Conservation (phyloP, 2,888 invertebrate species). For the Lithophane semibrunnea region DNA sequence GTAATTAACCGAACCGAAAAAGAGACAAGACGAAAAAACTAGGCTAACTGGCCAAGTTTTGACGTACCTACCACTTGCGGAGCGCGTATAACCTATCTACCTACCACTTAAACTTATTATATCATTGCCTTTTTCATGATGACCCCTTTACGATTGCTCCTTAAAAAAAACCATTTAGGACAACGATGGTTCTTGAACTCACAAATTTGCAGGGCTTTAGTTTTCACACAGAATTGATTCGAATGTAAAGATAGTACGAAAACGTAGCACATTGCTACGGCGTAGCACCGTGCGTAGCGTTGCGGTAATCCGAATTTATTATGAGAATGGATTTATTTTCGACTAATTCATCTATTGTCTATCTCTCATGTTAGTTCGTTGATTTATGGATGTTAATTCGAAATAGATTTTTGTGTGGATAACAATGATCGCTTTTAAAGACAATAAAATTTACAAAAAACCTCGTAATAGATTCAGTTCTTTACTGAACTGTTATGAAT, state of each 20-base stretch:
- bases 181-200: not conserved
- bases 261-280: conserved; percentile 24
- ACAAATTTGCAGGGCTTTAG: not conserved
- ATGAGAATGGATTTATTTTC: not conserved
- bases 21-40: no score
- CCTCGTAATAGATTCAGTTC: no score
- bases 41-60: no score
- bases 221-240: not conserved
- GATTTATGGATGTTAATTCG: not conserved
- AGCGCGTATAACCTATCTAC: no score
- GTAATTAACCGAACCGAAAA: no score
- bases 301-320: not conserved
- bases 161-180: not conserved
- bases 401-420: not conserved
- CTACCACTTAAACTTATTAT: no score
- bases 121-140: not conserved
- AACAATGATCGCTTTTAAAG: no score
- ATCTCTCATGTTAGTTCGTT: not conserved
- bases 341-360: not conserved
- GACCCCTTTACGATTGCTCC: not conserved
- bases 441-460: no score
- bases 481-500: no score
- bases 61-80: no score
- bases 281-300: conserved; percentile 16
- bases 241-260: not conserved